Conservation (phyloP, 2,113 vertebrate genomes). For the Embiotoca jacksoni region DNA sequence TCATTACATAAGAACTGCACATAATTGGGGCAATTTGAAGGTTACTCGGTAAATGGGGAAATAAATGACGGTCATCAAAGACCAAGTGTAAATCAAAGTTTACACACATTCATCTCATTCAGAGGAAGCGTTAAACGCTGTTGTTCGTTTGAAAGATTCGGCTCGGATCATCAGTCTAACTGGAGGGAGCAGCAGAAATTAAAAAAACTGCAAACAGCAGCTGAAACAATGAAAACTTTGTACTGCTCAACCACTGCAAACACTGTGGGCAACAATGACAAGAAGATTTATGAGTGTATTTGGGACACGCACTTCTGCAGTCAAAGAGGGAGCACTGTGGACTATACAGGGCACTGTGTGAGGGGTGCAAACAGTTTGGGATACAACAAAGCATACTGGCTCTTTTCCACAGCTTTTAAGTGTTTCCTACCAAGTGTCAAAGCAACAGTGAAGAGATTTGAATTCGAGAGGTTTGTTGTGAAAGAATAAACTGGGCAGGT, state of each 20-base stretch:
- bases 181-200: constrained; percentile 46
- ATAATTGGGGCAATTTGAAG: constrained; percentile 72
- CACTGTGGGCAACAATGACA: constrained; percentile 57
- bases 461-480: constrained; percentile 19
- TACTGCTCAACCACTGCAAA: constrained; percentile 61
- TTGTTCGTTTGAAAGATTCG: constrained; percentile 53
- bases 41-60: constrained; percentile 67
- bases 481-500: constrained; percentile 23
- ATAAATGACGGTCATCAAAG: constrained; percentile 63
- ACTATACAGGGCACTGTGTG: not conserved
- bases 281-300: constrained; percentile 64
- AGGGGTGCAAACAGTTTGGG: constrained; percentile 34
- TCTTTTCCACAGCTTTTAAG: constrained; percentile 24
- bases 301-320: constrained; percentile 32
- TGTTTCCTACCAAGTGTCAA: constrained; percentile 20
- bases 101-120: constrained; percentile 64
- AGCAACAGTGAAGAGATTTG: constrained; percentile 34
- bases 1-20: constrained; percentile 61
- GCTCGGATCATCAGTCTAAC: constrained; percentile 62
- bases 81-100: constrained; percentile 67
- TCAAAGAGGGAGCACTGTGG: constrained; percentile 30
- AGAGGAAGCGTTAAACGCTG: constrained; percentile 31
- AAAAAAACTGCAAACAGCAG: constrained; percentile 63
- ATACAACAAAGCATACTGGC: constrained; percentile 35
- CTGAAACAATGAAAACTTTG: constrained; percentile 75